A percentile compares a stretch with the other conserved stretches of the same genome.
These are phyloP conservation scores for Hesperophylax magnus DNA, from an alignment of 1,140 invertebrate genomes.

Conservation along the genomic window DNA sequence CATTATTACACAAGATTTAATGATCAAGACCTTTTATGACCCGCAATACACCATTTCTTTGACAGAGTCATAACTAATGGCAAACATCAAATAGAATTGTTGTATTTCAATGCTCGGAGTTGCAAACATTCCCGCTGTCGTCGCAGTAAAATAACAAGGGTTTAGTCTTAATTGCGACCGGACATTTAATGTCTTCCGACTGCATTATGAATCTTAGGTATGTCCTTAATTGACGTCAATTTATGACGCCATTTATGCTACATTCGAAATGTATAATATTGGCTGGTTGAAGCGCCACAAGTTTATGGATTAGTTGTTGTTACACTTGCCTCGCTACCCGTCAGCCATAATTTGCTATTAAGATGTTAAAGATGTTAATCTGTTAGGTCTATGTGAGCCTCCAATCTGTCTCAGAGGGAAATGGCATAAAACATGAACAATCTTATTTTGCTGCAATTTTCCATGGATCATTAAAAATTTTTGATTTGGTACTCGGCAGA, in stretches of 20 bases:
- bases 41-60: no score
- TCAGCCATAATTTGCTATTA: not conserved
- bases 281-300: not conserved
- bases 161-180: slow-evolving; percentile 14
- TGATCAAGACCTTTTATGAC: no score
- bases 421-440: not conserved
- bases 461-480: slow-evolving; percentile 19
- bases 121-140: not conserved
- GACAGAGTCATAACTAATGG: no score
- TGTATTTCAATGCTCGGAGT: no score
- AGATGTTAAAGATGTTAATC: not conserved
- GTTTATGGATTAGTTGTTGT: not conserved
- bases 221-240: slow-evolving; percentile 52
- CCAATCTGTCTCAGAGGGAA: not conserved
- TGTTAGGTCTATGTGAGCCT: not conserved
- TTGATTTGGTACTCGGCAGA: no score
- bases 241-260: slow-evolving; percentile 47
- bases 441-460: slow-evolving; percentile 15
- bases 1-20: no score
- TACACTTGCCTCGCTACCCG: no score
- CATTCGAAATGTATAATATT: slow-evolving; percentile 46
- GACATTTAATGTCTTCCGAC: slow-evolving; percentile 39
- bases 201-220: slow-evolving; percentile 46
- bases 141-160: slow-evolving; percentile 12
- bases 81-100: no score